These are phyloP conservation scores for Amniataba percoides DNA, from an alignment of 2,797 vertebrate genomes.

Conservation along the genomic window DNA sequence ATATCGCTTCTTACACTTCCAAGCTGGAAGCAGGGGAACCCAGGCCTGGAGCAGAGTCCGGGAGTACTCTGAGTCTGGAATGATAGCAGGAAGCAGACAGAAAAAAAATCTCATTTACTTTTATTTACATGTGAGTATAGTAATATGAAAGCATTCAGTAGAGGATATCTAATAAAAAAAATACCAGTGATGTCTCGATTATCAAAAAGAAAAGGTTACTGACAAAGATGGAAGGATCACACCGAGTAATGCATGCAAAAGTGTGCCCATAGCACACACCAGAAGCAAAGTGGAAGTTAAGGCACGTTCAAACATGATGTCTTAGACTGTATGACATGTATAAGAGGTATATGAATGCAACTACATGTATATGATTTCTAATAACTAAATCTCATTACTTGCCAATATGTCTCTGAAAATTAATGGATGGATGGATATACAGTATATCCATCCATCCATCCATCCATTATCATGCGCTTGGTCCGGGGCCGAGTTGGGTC, in stretches of 20 bases:
- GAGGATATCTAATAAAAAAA: not conserved
- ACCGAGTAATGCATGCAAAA: not conserved
- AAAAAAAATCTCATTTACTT: not conserved
- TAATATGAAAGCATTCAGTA: not conserved
- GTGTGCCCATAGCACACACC: not conserved
- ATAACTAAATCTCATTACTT: not conserved
- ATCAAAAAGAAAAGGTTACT: no score
- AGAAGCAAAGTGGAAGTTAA: not conserved
- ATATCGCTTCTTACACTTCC: slow-evolving; percentile 86
- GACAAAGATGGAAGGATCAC: no score
- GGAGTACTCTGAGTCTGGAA: slow-evolving; percentile 89
- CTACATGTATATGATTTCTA: not conserved
- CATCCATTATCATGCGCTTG: no score
- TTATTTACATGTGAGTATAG: not conserved
- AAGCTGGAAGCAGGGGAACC: slow-evolving; percentile 88
- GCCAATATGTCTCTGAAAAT: no score
- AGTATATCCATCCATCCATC: no score
- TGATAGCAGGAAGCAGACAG: not conserved
- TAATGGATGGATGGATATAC: no score
- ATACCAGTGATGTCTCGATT: not conserved
- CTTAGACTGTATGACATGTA: not conserved
- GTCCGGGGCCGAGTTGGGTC: no score
- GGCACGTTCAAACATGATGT: not conserved
- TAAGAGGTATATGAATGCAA: not conserved
- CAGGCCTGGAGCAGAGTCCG: slow-evolving; percentile 89